Evolutionary conservation across 2,113 vertebrate genomes (phyloP), one percentile per base, ranked within the genome.

Genomic region (Grus americana): DNA sequence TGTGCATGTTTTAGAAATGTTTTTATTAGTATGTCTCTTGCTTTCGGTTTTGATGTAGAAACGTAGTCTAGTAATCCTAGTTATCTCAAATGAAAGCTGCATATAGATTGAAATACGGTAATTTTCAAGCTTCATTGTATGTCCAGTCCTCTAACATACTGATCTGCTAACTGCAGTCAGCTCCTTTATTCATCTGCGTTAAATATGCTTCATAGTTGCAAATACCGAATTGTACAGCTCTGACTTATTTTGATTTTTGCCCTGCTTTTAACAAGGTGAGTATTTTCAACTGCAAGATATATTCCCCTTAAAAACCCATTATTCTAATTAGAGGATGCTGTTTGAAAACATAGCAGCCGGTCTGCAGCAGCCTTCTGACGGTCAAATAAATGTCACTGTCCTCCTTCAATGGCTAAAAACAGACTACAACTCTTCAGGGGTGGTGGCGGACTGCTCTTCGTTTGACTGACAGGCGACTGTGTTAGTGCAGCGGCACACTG

Each of bases 381-480:
- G 92, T 95, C 94, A 96, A 72, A 87, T 93, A 95, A 97, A 97
- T 97, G 93, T 96, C 95, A 96, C 49, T 62, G 92, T 23, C 80
- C 78, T 79, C 79, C 91, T 95, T 85, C 59, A 47, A 11, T 11
- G 86, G 91, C 96, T 96, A 97, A 97, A 97, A 97, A 96, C 97
- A 95, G 95, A 17, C 15, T 17, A 0, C 18, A 16, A 0, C 70
- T 73, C 90, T 38, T 34, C 4, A 18, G 86, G 76, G 89, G 66
- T 79, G 74, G 65, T 42, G 72, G 42, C 12, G 80, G 62, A 40
- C 49, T 6, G 88, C 62, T 40, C 6, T 7, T 42, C 6, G 7
- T 32, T 66, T 96, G 96, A 97, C 32, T 97, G 96, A 97, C 96
- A 70, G 95, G 96, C 49, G 13, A 17, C 94, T 96, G 66, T 97